A percentile compares a stretch with the other conserved stretches of the same genome.
These are phyloP conservation scores for Antrozous pallidus DNA, from an alignment of 2,797 vertebrate species.

Conservation along the genomic window DNA sequence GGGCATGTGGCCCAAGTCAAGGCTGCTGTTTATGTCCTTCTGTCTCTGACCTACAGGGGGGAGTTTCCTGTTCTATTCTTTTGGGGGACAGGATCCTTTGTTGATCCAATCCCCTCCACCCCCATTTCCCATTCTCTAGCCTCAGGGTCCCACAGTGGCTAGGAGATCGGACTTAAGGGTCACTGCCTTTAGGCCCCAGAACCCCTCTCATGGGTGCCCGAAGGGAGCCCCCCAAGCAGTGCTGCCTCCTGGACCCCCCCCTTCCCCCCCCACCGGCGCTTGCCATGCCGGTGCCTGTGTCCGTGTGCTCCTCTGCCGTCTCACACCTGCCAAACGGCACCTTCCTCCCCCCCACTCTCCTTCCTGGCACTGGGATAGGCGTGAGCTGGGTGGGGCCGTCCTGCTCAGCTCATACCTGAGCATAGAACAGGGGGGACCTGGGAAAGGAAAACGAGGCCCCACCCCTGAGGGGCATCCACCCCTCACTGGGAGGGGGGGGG, in stretches of 20 bases:
- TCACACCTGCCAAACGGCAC: constrained; percentile 59
- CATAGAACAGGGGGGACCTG: background rate
- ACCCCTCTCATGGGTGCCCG: background rate
- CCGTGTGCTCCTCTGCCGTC: constrained; percentile 18
- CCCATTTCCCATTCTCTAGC: background rate
- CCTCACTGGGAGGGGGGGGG: background rate
- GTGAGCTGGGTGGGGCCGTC: constrained; percentile 47
- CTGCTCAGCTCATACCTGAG: constrained; percentile 41
- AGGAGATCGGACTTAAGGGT: background rate
- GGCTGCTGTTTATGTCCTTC: constrained; percentile 73
- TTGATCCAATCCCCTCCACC: constrained; percentile 43
- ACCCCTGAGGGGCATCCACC: background rate
- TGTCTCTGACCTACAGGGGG: constrained; percentile 69
- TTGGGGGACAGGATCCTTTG: constrained; percentile 61
- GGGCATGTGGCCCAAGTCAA: constrained; percentile 70
- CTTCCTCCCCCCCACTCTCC: constrained; percentile 52
- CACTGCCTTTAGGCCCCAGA: background rate
- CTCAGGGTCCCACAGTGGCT: background rate
- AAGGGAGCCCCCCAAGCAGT: background rate
- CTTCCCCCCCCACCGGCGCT: background rate
- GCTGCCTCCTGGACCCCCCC: background rate
- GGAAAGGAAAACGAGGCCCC: background rate
- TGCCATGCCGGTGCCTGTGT: background rate
- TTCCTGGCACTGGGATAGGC: constrained; percentile 42
- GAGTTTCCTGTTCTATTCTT: constrained; percentile 73